Base-by-base conservation (phyloP, 2,888 invertebrate species). In the Hanleya hanleyi region DNA sequence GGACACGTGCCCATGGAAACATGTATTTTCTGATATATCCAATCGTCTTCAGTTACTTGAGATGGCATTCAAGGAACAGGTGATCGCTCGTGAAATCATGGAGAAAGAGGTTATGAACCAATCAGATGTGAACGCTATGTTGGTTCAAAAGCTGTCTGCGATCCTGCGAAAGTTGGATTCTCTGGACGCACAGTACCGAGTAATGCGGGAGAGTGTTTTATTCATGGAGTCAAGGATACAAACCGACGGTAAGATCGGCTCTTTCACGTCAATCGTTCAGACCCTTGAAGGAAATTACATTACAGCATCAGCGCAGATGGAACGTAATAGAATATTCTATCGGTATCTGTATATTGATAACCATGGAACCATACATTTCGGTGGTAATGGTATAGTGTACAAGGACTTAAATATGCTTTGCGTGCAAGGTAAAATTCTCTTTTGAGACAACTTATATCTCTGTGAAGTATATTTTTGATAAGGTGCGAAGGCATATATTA, bases 51-150 rank as follows among this genome's bases (percentile, higher is more conserved):
- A 84, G 12, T 73, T 83, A 7, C 75, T 86, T 36, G 87, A 87
- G 76, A 80, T 83, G 73, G 85, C 85, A 1, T 86, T 85, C 76
- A 85, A 85, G 50, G 86, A 87, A 65, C 86, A 87, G 73, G 84
- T 84, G 3, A 77, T 78, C 36, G 84, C 83, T 6, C 75, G 85
- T 9, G 84, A 84, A 67, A 74, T 78, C 6, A 83, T 86, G 29
- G 84, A 82, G 26, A 77, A 80, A 18, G 85, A 83, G 64, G 81
- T 85, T n/a, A 82, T 75, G 50, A 83, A 85, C 70, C 84, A 86
- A 49, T 75, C 83, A n/a, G 81, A 81, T 73, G 64, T 83, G 9
- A 83, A 84, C 67, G 74, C 72, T 33, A 67, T 73, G 65, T 38
- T 85, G 38, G 83, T 83, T 33, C 72, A 74, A 33, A 83, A 83